Conservation (phyloP, 1,140 invertebrate genomes). For the Spodoptera litura region DNA sequence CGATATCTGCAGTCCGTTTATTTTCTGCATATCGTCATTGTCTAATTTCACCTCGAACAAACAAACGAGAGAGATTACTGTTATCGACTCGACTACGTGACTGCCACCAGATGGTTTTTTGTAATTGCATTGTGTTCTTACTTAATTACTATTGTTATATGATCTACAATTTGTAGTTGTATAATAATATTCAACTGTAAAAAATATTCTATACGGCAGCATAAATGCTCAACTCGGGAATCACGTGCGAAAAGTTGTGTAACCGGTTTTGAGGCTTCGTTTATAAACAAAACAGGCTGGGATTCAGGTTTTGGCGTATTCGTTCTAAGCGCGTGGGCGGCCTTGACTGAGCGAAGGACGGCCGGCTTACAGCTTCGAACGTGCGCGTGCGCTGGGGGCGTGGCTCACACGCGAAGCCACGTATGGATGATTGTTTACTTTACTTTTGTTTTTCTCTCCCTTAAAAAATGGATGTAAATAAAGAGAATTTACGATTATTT, state of each 20-base stretch:
- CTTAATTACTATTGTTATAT: slow-evolving; percentile 9
- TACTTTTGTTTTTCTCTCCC: slow-evolving; percentile 34
- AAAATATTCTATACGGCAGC: neutral
- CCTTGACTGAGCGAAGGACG: slow-evolving; percentile 77
- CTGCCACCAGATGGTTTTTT: neutral
- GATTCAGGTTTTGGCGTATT: slow-evolving; percentile 57
- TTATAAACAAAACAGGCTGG: slow-evolving; percentile 59
- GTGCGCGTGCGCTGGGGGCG: slow-evolving; percentile 60
- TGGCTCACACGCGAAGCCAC: slow-evolving; percentile 59
- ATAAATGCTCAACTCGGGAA: slow-evolving; percentile 20
- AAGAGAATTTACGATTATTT: neutral
- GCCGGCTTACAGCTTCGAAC: slow-evolving; percentile 46
- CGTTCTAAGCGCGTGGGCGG: slow-evolving; percentile 64
- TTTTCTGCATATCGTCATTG: slow-evolving; percentile 38
- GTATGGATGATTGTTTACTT: slow-evolving; percentile 46
- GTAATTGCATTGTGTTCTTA: neutral
- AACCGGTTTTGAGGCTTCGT: slow-evolving; percentile 65
- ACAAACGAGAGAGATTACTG: slow-evolving; percentile 17
- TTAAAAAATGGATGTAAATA: slow-evolving; percentile 16
- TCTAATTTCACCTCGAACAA: slow-evolving; percentile 41
- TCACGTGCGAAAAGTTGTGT: slow-evolving; percentile 41
- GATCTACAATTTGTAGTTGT: slow-evolving; percentile 8
- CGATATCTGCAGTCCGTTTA: slow-evolving; percentile 28
- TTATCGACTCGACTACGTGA: slow-evolving; percentile 22
- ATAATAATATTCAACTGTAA: neutral